These are phyloP conservation scores for Syngnathus scovelli DNA, from an alignment of 2,113 vertebrate genomes.

Conservation along the genomic window DNA sequence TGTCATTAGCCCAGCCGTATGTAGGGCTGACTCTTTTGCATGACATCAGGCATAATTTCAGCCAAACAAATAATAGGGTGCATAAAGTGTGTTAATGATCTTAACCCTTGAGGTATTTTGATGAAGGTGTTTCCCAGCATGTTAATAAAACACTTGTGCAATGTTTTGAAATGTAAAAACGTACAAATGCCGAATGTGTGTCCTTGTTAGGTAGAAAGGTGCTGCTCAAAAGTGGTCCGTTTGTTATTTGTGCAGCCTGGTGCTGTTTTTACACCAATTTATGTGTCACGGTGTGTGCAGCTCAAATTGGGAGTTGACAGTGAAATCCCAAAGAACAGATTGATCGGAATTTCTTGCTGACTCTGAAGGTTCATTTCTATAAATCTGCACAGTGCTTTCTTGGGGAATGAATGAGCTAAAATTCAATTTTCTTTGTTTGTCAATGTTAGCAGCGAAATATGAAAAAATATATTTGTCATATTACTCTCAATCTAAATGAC, in stretches of 20 bases:
- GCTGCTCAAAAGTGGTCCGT: neutral
- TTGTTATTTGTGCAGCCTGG: neutral
- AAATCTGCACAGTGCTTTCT: neutral
- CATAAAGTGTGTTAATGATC: neutral
- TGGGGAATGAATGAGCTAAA: neutral
- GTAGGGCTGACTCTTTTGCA: too few species aligned
- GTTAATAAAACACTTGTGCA: too few species aligned
- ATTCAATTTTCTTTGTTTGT: neutral
- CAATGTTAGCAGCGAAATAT: neutral
- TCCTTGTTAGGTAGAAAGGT: neutral
- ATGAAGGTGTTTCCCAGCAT: neutral
- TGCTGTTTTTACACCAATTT: neutral
- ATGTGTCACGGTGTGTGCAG: neutral
- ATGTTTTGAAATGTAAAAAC: too few species aligned
- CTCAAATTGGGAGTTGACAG: constrained; percentile 7
- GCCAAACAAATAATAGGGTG: neutral
- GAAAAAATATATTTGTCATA: neutral
- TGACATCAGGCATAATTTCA: too few species aligned
- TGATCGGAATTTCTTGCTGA: constrained; percentile 2
- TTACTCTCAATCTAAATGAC: neutral
- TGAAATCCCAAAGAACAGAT: constrained; percentile 15
- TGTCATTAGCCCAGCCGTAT: too few species aligned
- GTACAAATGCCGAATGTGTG: neutral
- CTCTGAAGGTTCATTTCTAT: constrained; percentile 7
- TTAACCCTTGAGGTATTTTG: neutral